Evolutionary conservation across 2,888 invertebrate species (phyloP), one percentile per base, ranked within the genome.

Genomic region (Drosophila fungiperda): DNA sequence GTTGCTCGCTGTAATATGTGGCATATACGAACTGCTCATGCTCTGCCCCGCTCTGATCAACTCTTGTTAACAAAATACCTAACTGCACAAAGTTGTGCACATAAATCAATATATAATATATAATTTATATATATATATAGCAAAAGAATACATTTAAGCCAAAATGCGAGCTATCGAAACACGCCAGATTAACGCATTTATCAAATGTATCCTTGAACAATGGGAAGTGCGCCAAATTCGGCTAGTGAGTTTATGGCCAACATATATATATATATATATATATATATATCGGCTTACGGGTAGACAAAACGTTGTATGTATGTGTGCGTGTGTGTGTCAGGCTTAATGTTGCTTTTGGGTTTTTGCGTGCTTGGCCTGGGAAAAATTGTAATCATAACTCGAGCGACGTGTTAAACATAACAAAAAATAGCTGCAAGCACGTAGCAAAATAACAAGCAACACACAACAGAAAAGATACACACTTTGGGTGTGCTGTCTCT

Each of bases 381-480:
- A 35, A 66, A 59, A 81, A 85, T 84, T 89, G 89, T 87, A 87
- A 86, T 86, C 89, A 87, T 89, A 87, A 87, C 80, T 89, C 71
- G 87, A 72, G 83, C 83, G 76, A 68, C 75, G 86, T 85, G 85
- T 87, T 80, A 82, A 87, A 78, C 82, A 87, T 87, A 87, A 87
- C 88, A 89, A 78, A 87, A 87, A 87, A 89, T 80, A 89, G 88
- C 86, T 87, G 55, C 55, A 67, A 80, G 86, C 86, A 87, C 89
- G 86, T 89, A 87, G 77, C 68, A 63, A 74, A 76, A 59, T 49
- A 73, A 29, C 26, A 55, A 67, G 36, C 57, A 64, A 69, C 58
- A 69, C 58, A 60, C 1, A 45, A 54, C n/a, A 35, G 42, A 38
- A 50, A 48, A 68, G 45, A 49, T 36, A 32, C 29, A 48, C 3